A percentile compares a stretch with the other conserved stretches of the same genome.
These are phyloP conservation scores for Aythya baeri DNA, from an alignment of 2,113 vertebrate species.

Conservation along the genomic window DNA sequence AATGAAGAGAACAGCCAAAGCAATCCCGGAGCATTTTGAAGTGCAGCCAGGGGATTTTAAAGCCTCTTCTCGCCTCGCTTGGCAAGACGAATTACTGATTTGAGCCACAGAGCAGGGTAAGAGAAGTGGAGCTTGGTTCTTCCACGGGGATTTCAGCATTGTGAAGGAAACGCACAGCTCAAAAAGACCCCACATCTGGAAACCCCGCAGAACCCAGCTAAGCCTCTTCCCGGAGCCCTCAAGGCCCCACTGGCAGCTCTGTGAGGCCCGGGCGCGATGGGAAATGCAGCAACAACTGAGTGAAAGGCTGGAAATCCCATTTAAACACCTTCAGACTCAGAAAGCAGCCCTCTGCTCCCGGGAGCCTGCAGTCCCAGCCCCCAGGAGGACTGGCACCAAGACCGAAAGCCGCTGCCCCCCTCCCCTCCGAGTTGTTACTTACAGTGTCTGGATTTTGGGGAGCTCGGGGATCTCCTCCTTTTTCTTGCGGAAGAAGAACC, in stretches of 20 bases:
- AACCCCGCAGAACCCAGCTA: background rate
- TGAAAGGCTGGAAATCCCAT: background rate
- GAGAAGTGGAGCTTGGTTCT: background rate
- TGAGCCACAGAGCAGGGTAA: background rate
- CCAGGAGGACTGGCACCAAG: background rate
- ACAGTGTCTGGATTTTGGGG: conserved; percentile 82
- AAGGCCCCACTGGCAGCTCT: background rate
- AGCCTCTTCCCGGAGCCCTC: background rate
- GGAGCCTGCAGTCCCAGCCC: background rate
- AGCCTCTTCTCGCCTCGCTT: background rate
- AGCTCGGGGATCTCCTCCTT: conserved; percentile 90
- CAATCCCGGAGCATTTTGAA: background rate
- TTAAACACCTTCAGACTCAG: background rate
- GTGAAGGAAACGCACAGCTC: background rate
- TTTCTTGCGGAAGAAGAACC: conserved; percentile 92
- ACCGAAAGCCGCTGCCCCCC: background rate
- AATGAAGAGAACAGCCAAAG: background rate
- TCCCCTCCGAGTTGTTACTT: conserved; percentile 52
- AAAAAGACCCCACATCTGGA: background rate
- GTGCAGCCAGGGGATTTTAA: background rate
- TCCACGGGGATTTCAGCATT: accelerated
- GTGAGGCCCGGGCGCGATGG: background rate
- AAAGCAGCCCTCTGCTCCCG: background rate
- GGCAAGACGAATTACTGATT: background rate
- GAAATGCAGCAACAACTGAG: background rate